A percentile compares a stretch with the other conserved stretches of the same genome.
phyloP scores from a whole-genome alignment of 2,888 invertebrate genomes.

The Leptarthrus brevirostris region DNA sequence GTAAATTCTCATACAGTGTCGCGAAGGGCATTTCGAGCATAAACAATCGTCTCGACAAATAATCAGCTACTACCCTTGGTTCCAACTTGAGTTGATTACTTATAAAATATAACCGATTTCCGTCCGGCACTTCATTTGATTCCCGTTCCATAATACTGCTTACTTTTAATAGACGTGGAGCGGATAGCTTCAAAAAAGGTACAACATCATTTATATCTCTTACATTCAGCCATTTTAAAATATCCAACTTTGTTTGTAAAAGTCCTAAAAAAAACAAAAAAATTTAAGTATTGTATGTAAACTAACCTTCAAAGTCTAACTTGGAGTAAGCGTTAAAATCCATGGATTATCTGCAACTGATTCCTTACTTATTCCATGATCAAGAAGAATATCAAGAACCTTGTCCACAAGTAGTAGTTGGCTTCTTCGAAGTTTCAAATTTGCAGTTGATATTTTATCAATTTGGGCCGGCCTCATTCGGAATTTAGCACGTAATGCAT shows the following conservation, averaged over 20 bases:
- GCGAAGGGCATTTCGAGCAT: slow-evolving; percentile 70
- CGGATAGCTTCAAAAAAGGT: slow-evolving; percentile 69
- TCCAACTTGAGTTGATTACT: slow-evolving; percentile 68
- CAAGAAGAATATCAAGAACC: slow-evolving; percentile 56
- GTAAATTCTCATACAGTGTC: slow-evolving; percentile 69
- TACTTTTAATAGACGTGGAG: slow-evolving; percentile 60
- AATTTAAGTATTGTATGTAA: neutral
- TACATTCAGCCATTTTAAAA: slow-evolving; percentile 67
- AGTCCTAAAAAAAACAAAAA: slow-evolving; percentile 58
- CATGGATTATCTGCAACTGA: slow-evolving; percentile 64
- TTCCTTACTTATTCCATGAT: slow-evolving; percentile 59
- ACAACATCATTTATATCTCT: slow-evolving; percentile 68
- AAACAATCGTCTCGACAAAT: slow-evolving; percentile 69
- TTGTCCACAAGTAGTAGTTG: neutral
- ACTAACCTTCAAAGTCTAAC: slow-evolving; percentile 56
- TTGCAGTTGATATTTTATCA: slow-evolving; percentile 30
- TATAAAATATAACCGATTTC: slow-evolving; percentile 72
- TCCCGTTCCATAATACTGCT: slow-evolving; percentile 63
- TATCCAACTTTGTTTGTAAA: slow-evolving; percentile 63
- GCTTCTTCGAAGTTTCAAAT: slow-evolving; percentile 13
- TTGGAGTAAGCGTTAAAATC: slow-evolving; percentile 60
- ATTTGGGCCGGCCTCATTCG: neutral
- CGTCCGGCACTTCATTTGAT: slow-evolving; percentile 63
- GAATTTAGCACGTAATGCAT: slow-evolving; percentile 25
- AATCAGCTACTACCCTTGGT: slow-evolving; percentile 67